phyloP scores from a whole-genome alignment of 2,797 vertebrate species.

The Sebastes vulpes region DNA sequence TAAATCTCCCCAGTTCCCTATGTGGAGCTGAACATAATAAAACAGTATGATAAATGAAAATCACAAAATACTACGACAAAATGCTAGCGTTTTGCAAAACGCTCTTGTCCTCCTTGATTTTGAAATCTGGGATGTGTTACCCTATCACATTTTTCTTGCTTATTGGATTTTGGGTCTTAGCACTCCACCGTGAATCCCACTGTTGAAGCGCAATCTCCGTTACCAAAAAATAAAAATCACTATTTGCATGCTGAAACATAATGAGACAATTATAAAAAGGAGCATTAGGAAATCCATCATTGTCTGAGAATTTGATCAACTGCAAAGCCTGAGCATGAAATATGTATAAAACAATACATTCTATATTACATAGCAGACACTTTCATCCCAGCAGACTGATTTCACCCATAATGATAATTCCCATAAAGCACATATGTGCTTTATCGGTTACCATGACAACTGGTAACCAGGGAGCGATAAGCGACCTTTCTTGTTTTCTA shows the following conservation, averaged over 20 bases:
- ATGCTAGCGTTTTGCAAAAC: too few species aligned
- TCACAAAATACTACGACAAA: neutral
- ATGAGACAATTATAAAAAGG: neutral
- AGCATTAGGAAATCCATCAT: constrained; percentile 6
- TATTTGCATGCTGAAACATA: neutral
- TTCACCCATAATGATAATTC: constrained; percentile 28
- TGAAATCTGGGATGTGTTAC: too few species aligned
- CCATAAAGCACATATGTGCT: constrained; percentile 40
- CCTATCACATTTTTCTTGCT: too few species aligned
- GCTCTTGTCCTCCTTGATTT: too few species aligned
- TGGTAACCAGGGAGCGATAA: constrained; percentile 39
- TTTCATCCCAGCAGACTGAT: constrained; percentile 14
- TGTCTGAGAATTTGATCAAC: constrained; percentile 11
- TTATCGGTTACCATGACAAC: constrained; percentile 63
- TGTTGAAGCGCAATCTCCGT: too few species aligned
- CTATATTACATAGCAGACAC: constrained; percentile 7
- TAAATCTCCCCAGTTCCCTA: neutral
- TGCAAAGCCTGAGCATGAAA: neutral
- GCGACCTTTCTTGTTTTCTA: constrained; percentile 42
- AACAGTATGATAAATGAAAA: neutral
- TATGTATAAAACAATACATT: constrained; percentile 21
- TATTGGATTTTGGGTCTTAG: too few species aligned
- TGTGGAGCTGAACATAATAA: neutral
- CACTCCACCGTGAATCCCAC: too few species aligned
- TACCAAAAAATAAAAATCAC: neutral